Evolutionary conservation across 2,113 vertebrate genomes (phyloP).

Genomic region (Pseudopipra pipra): DNA sequence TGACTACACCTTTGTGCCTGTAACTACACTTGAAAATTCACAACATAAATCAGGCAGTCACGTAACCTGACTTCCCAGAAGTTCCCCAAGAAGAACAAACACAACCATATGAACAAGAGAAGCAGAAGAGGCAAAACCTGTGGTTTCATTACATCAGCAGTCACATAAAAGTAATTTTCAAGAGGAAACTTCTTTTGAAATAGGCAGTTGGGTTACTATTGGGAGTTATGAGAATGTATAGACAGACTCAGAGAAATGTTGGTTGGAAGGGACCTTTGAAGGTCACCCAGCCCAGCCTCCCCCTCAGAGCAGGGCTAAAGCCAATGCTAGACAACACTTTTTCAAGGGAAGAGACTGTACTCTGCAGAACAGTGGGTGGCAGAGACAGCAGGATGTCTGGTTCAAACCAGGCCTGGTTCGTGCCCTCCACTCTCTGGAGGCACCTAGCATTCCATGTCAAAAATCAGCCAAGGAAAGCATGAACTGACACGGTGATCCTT

Average conservation of each 20-base stretch:
- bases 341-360: neutral
- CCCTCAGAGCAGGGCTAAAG: neutral
- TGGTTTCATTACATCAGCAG: neutral
- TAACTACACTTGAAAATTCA: neutral
- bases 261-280: neutral
- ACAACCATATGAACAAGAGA: neutral
- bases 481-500: neutral
- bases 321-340: neutral
- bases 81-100: neutral
- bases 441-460: neutral
- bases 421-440: accelerated
- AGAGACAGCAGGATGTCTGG: neutral
- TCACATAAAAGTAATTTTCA: neutral
- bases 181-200: neutral
- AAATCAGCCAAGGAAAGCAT: neutral
- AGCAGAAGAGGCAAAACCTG: neutral
- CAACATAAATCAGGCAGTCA: neutral
- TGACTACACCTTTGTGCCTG: neutral
- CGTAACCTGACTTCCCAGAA: neutral
- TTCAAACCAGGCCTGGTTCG: neutral
- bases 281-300: neutral
- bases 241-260: neutral
- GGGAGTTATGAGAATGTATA: neutral
- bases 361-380: neutral
- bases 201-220: neutral